A percentile compares a stretch with the other conserved stretches of the same genome.
phyloP scores from a whole-genome alignment of 2,113 vertebrate species.

The Zosterops japonicus region DNA sequence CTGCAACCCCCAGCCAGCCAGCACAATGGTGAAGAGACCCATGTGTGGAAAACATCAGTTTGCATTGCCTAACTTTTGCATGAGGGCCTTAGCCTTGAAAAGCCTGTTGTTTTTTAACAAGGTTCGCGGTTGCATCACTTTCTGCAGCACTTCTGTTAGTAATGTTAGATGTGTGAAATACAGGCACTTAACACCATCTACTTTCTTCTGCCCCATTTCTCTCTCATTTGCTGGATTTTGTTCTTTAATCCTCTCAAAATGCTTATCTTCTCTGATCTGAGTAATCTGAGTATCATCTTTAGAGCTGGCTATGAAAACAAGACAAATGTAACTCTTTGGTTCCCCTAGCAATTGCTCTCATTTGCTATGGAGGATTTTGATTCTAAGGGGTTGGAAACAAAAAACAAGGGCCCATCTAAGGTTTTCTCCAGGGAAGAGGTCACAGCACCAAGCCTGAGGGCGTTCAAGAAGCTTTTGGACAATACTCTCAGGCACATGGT shows the following conservation, averaged over 20 bases:
- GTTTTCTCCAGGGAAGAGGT: neutral
- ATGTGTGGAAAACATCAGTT: neutral
- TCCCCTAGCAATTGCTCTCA: neutral
- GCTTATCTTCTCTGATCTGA: neutral
- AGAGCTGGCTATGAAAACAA: neutral
- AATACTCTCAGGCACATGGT: neutral
- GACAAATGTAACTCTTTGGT: neutral
- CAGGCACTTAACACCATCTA: neutral
- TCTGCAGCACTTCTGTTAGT: neutral
- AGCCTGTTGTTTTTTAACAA: neutral
- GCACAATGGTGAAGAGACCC: neutral
- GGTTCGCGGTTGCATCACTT: neutral
- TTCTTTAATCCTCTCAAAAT: neutral
- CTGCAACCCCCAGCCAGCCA: neutral
- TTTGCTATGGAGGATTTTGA: neutral
- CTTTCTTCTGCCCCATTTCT: neutral
- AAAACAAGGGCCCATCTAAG: neutral
- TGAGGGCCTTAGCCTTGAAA: neutral
- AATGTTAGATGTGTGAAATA: neutral
- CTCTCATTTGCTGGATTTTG: neutral
- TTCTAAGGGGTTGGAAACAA: neutral
- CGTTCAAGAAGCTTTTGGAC: neutral
- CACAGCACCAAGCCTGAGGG: neutral
- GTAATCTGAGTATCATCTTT: neutral
- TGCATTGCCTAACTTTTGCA: neutral